Base-by-base conservation (phyloP, 2,797 vertebrate species). In the Emys orbicularis region DNA sequence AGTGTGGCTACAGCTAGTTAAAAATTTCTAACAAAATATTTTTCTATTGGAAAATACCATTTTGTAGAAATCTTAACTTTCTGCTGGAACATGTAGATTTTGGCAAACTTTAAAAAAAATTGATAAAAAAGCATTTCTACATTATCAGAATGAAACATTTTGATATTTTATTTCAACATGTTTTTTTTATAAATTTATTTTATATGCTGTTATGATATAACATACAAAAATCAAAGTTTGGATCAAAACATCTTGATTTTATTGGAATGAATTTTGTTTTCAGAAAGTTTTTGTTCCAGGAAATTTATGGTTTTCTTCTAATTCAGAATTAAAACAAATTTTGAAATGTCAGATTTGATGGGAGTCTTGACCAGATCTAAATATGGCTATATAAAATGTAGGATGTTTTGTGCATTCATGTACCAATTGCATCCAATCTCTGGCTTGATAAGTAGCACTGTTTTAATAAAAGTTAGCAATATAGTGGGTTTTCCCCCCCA, bases 401-500 rank as follows among this genome's bases (percentile, higher is more conserved):
- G 74, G 34, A 41, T 86, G 41, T 80, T 81, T 37, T n/a, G 2
- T 80, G 50, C 1, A 0, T 21, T 95, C 21, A 59, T 59, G 81
- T 93, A 76, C 37, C 80, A 76, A 61, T 4, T 0, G 12, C 49
- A 80, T 80, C 34, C 81, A 61, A 53, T 49, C 65, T 81, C n/a
- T 50, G 49, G 79, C 37, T 41, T 16, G 37, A 50, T 41, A 84
- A 81, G 10, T 44, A 68, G 23, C 2, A 57, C 21, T 8, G 25
- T 91, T 85, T 82, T 37, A 93, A 68, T 77, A 29, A 94, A 88
- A 44, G 7, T 18, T n/a, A 86, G 68, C 84, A 94, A 83, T 52
- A 52, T 15, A 81, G 5, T 0, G 34, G 1, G 10, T 59, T 91
- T 52, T 79, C 61, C 56, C 6, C 44, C 44, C 44, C 44, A 89